Base-by-base conservation (phyloP, 2,888 invertebrate genomes). In the Tanytarsus gracilentus region DNA sequence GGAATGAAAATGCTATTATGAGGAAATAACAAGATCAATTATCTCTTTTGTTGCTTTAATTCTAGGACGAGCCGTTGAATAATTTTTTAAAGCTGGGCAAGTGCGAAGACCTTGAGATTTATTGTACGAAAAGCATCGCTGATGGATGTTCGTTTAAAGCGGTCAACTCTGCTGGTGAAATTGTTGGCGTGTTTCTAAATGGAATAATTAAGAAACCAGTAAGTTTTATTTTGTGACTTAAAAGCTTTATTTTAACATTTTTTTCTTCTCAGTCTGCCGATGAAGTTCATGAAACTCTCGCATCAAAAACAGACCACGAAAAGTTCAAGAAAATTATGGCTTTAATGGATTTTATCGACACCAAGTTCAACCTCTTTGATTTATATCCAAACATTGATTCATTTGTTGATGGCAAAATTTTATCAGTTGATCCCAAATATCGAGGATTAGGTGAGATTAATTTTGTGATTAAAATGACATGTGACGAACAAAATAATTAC, bases 141-240 rank as follows among this genome's bases (percentile, higher is more conserved):
- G 78, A 80, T 61, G 75, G 75, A 59, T 73, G 79, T 63, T 79
- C 79, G 7, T 71, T 78, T 26, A 79, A 78, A 70, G 80, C 79
- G 0, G 75, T 80, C 1, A 72, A 77, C 21, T 70, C 70, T 1
- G 70, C 68, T 61, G 78, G 79, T 16, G 69, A 77, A 51, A 73
- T 81, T 51, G 71, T 81, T 61, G 80, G 80, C 4, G 76, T 80
- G 6, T 72, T 75, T 61, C 67, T 80, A 8, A 80, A 79, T 66
- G 79, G 78, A 59, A 64, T 75, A 11, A 66, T 74, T 62, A 67
- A 66, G n/a, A 66, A 68, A 63, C 66, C 69, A 23, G 73, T 72
- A 67, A 69, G 33, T 16, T 48, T 26, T 11, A 27, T 56, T 8
- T 9, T 30, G 67, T 66, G 18, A 30, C 18, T 49, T 49, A 48